Evolutionary conservation across 2,888 invertebrate genomes (phyloP).

Genomic region (Hetaerina titia): DNA sequence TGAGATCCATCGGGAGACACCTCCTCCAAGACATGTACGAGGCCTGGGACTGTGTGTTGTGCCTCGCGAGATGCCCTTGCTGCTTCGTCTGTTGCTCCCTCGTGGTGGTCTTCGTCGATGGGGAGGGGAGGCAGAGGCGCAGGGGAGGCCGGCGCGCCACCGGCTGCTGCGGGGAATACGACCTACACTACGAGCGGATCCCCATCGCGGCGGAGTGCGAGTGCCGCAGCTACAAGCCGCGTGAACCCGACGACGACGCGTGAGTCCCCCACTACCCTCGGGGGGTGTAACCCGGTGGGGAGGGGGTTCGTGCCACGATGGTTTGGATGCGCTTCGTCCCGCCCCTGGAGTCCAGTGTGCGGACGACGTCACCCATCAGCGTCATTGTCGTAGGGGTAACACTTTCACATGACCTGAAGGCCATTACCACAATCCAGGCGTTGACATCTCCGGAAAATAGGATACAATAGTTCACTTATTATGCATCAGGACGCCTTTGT

Average conservation of each 20-base stretch:
- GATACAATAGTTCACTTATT: no score
- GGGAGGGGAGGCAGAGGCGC: not conserved
- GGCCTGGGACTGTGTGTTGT: not conserved
- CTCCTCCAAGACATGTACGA: not conserved
- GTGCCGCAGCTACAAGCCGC: not conserved
- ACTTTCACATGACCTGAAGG: no score
- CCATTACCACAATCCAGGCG: no score
- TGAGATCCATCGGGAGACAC: not conserved
- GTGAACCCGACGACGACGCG: not conserved
- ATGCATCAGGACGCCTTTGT: no score
- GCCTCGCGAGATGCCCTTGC: not conserved
- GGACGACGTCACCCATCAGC: no score
- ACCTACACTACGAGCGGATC: not conserved
- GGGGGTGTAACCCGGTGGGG: not conserved
- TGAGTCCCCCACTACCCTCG: not conserved
- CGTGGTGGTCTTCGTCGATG: not conserved
- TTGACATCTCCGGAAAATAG: no score
- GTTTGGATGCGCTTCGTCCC: no score
- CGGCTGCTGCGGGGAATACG: not conserved
- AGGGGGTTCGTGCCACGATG: no score
- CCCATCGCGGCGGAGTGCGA: not conserved
- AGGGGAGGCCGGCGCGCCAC: not conserved
- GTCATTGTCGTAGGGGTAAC: no score
- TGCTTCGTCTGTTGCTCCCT: not conserved
- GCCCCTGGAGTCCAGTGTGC: no score